phyloP scores from a whole-genome alignment of 2,888 invertebrate species.

The Cheilosia vernalis region DNA sequence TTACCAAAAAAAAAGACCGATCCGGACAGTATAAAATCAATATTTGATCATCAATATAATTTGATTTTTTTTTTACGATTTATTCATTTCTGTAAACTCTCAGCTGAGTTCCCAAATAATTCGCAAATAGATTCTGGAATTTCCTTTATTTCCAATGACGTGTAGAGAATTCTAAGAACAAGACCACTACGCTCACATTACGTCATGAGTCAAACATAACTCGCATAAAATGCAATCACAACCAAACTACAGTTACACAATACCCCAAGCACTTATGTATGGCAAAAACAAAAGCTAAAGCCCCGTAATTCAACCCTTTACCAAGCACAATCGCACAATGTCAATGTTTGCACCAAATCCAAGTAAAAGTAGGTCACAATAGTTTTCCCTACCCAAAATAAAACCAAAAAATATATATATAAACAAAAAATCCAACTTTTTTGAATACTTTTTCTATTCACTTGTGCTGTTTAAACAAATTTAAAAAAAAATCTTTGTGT shows the following conservation, averaged over 20 bases:
- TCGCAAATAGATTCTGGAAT: too few species aligned
- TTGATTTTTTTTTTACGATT: too few species aligned
- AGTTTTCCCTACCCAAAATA: slow-evolving; percentile 13
- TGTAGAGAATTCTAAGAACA: too few species aligned
- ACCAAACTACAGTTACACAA: not conserved
- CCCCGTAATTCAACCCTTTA: slow-evolving; percentile 2
- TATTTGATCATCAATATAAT: too few species aligned
- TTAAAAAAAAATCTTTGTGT: slow-evolving; percentile 52
- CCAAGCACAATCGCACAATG: slow-evolving; percentile 63
- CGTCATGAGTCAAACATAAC: not conserved
- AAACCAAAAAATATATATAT: not conserved
- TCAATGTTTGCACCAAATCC: slow-evolving; percentile 68
- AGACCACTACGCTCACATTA: too few species aligned
- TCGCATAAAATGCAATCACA: too few species aligned
- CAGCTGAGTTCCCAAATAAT: too few species aligned
- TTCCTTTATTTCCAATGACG: too few species aligned
- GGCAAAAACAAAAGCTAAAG: not conserved
- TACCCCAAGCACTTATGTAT: slow-evolving; percentile 12
- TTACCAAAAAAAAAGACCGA: too few species aligned
- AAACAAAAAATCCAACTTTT: slow-evolving; percentile 33
- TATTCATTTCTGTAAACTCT: too few species aligned
- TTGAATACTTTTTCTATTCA: slow-evolving; percentile 32
- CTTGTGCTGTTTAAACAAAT: slow-evolving; percentile 55
- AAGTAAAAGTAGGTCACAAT: slow-evolving; percentile 53
- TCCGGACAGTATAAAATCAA: too few species aligned